Base-by-base conservation (phyloP, 1,140 invertebrate species). In the Macrobrachium nipponense region DNA sequence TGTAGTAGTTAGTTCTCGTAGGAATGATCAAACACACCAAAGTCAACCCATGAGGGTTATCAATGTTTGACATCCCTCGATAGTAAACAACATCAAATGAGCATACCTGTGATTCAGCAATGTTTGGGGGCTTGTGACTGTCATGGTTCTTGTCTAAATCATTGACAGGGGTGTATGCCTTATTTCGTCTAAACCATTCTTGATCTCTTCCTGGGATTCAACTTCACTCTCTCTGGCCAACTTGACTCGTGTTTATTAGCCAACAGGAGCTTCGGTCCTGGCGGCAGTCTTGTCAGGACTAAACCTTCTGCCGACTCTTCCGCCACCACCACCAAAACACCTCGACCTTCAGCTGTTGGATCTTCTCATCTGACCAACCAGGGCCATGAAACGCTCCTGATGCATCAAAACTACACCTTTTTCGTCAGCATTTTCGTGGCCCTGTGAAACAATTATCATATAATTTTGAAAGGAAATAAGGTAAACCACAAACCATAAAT, bases 331-430 rank as follows among this genome's bases (percentile, higher is more conserved):
- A n/a, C n/a, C n/a, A n/a, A n/a, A n/a, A n/a, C n/a, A n/a, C 85
- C 84, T 44, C 87, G 88, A 62, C 87, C 87, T 64, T 88, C 87
- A 62, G 82, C 86, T 23, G 88, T 76, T 51, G 86, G 87, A 23
- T 89, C 89, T 27, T 90, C 58, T 89, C 89, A 51, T 86, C 87
- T 60, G 87, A 87, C 82, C 84, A 89, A 20, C 87, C 86, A 20
- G 87, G 82, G 23, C 82, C 89, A 62, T 90, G 90, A 91, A 97
- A 97, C 15, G 96, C 96, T 6, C 96, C 96, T 76, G 93, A 94
- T 4, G 96, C 93, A 91, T 97, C 96, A 91, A 97, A 97, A 82
- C 95, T 96, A 18, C 96, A 58, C 96, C 95, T 84, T 94, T 94
- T 91, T 96, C 95, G 44, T 93, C 93, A 58, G 94, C 93, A 90